Evolutionary conservation across 2,797 vertebrate genomes (phyloP).

Genomic region (Crypturellus tataupa): DNA sequence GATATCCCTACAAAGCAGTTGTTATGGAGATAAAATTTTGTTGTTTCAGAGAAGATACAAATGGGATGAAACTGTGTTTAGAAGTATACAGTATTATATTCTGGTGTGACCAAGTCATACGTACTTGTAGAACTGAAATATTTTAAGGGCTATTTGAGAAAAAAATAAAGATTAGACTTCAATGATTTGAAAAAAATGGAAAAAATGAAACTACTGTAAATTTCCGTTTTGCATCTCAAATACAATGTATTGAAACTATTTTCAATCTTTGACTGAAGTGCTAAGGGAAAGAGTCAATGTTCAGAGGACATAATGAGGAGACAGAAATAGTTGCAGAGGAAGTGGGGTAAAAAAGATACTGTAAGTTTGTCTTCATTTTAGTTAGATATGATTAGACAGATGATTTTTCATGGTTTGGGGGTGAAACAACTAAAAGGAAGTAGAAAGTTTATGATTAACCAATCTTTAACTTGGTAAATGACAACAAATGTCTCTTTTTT

Average conservation of each 20-base stretch:
- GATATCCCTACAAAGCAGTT: neutral
- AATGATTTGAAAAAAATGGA: neutral
- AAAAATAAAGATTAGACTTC: neutral
- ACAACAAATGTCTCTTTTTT: neutral
- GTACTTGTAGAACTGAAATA: neutral
- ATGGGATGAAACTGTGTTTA: too few relatives aligned
- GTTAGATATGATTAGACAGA: neutral
- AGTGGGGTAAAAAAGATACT: neutral
- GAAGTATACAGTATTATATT: neutral
- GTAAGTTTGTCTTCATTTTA: neutral
- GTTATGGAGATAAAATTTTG: neutral
- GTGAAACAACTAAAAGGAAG: neutral
- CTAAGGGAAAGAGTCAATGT: neutral
- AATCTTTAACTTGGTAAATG: neutral
- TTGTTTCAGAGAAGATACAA: neutral
- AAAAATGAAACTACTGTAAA: accelerated
- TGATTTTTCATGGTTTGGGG: neutral
- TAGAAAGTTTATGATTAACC: neutral
- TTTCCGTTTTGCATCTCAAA: neutral
- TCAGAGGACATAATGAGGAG: accelerated
- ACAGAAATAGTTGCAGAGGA: neutral
- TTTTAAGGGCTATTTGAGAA: neutral
- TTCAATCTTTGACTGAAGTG: neutral
- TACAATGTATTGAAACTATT: neutral
- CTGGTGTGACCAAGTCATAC: neutral